These are phyloP conservation scores for Caradrina clavipalpis DNA, from an alignment of 2,888 invertebrate species.

Conservation along the genomic window DNA sequence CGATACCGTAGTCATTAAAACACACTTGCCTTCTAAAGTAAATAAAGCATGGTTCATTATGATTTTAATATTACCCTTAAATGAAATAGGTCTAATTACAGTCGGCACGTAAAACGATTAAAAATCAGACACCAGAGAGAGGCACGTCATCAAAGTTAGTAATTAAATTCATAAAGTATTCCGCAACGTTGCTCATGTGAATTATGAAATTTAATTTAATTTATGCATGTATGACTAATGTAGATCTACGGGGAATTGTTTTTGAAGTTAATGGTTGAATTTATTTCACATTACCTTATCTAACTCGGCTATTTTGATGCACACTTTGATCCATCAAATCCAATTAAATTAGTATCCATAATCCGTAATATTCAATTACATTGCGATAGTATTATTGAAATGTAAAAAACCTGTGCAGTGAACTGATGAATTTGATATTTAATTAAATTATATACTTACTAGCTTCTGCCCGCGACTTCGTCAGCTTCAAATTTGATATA, in stretches of 20 bases:
- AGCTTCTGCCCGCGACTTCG: no score
- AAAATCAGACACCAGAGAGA: constrained; percentile 56
- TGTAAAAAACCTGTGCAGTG: not conserved
- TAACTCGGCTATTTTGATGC: constrained; percentile 23
- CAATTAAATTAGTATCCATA: constrained; percentile 5
- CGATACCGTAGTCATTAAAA: not conserved
- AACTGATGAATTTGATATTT: not conserved
- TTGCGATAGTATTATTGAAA: constrained; percentile 4
- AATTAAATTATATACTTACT: constrained; percentile 14
- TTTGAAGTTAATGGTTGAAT: constrained; percentile 33
- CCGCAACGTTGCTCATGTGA: constrained; percentile 57
- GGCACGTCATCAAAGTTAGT: constrained; percentile 59
- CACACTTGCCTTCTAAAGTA: not conserved
- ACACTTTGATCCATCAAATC: constrained; percentile 24
- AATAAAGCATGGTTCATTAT: constrained; percentile 12
- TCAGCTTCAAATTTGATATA: no score
- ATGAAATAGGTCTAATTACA: constrained; percentile 33
- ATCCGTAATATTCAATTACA: constrained; percentile 1
- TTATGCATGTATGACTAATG: constrained; percentile 57
- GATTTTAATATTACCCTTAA: not conserved
- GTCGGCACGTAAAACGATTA: constrained; percentile 50
- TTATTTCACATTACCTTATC: constrained; percentile 34
- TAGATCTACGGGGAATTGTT: constrained; percentile 50
- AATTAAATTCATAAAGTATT: constrained; percentile 65
- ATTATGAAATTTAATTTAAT: constrained; percentile 62